Base-by-base conservation (phyloP, 2,797 vertebrate genomes). In the Gymnothorax javanicus region DNA sequence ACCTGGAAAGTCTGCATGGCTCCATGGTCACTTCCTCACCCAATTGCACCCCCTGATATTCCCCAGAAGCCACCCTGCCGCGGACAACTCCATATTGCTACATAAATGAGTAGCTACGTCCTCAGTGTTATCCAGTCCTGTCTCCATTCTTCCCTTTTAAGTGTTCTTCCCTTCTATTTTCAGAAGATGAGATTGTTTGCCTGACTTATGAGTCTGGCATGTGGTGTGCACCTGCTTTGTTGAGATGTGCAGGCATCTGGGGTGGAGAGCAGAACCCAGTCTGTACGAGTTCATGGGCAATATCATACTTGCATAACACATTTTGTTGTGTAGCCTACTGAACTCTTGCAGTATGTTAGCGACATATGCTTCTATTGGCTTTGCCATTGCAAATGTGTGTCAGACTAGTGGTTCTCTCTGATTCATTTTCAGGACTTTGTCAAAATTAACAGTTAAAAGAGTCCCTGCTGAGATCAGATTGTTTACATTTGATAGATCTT, bases 101-200 rank as follows among this genome's bases (percentile, higher is more conserved):
- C 73, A 52, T 52, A 52, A 50, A 77, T 7, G 43, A 7, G 43
- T 7, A 0, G 43, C 25, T 3, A 17, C 50, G n/a, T 17, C 50
- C 77, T 81, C 77, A 81, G 54, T 81, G 23, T 81, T 23, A 81
- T 77, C 50, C 33, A 17, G 73, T 17, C 73, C 73, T 50, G 33
- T 77, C 73, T 77, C 73, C 33, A 50, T 13, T 11, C 69, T 27
- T n/a, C 69, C 69, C 11, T 5, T n/a, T 11, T 13, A 15, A 27
- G 43, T 12, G 50, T 43, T 77, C 20, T 50, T 43, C 4, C 73
- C 43, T 50, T 33, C 73, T 17, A 77, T 77, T 77, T 77, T 33
- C 73, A 50, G 43, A 5, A 43, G 73, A 77, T 15, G 43, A 50
- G 73, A 50, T 12, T 6, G 0, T 73, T 25, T 5, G 71, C 43